Percentiles rank a stretch among this genome's conserved stretches.
phyloP scores from a whole-genome alignment of 2,113 vertebrate genomes.

The Corythaixoides concolor region DNA sequence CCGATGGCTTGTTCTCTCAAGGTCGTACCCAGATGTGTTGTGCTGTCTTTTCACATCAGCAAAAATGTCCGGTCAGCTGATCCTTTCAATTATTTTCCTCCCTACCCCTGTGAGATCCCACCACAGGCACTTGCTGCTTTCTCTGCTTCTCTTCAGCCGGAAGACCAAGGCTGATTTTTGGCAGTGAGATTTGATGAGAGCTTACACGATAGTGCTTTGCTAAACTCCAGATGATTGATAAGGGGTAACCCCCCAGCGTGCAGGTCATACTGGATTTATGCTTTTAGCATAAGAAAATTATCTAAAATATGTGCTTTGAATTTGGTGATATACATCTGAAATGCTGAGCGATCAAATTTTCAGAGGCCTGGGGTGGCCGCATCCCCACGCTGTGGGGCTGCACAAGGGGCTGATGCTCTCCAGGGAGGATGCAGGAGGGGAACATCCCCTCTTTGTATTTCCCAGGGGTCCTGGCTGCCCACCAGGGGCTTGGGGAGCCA shows the following conservation, averaged over 20 bases:
- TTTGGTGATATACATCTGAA: not conserved
- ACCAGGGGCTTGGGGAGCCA: too few species aligned
- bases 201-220: not conserved
- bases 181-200: not conserved
- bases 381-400: rapidly evolving
- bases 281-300: not conserved
- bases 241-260: not conserved
- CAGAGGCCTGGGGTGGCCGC: rapidly evolving
- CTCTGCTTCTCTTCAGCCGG: not conserved
- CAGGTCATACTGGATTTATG: not conserved
- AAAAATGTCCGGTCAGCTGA: not conserved
- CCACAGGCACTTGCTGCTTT: rapidly evolving
- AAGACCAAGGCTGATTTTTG: not conserved
- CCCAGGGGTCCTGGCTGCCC: not conserved
- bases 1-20: not conserved
- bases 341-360: not conserved
- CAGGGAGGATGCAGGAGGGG: not conserved
- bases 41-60: conserved; percentile 30
- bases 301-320: not conserved
- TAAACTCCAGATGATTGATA: not conserved
- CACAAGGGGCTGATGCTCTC: not conserved
- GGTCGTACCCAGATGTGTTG: not conserved
- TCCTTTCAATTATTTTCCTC: not conserved
- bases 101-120: not conserved
- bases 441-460: not conserved